Percentiles rank a stretch among this genome's conserved stretches.
Evolutionary conservation across 1,140 invertebrate genomes (phyloP).

Genomic region (Tyrophagus putrescentiae): DNA sequence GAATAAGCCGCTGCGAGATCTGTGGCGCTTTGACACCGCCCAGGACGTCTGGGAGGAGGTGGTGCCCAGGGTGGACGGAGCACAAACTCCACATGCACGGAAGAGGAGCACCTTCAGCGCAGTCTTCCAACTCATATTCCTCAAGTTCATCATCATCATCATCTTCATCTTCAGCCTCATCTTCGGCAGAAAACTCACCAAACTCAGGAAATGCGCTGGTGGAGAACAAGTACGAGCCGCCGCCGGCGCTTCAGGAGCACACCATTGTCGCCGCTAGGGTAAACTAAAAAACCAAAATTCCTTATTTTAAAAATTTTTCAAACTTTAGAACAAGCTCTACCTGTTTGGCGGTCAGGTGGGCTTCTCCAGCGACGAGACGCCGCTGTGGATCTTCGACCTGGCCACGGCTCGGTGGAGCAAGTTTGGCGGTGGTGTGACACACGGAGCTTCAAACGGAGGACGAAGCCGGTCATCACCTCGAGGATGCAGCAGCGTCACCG

Average conservation of each 20-base stretch:
- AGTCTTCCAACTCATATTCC: neutral
- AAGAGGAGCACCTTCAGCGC: neutral
- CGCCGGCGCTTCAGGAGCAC: slow-evolving; percentile 67
- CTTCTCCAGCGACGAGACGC: slow-evolving; percentile 60
- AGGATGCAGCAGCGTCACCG: slow-evolving; percentile 26
- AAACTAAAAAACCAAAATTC: too few species aligned
- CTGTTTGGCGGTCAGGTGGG: slow-evolving; percentile 77
- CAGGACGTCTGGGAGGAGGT: slow-evolving; percentile 36
- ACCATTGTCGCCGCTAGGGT: slow-evolving; percentile 49
- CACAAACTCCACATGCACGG: neutral
- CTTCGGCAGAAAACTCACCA: neutral
- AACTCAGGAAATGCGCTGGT: neutral
- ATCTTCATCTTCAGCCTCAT: neutral
- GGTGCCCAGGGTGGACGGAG: slow-evolving; percentile 36
- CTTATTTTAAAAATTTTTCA: neutral
- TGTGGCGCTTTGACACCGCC: slow-evolving; percentile 64
- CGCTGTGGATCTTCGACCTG: slow-evolving; percentile 73
- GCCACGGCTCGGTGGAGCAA: slow-evolving; percentile 31
- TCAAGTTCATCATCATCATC: slow-evolving; percentile 12
- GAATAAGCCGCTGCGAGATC: slow-evolving; percentile 60
- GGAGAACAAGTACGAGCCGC: slow-evolving; percentile 35
- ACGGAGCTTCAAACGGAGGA: too few species aligned
- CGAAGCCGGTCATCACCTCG: slow-evolving; percentile 29
- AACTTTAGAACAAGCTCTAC: slow-evolving; percentile 52
- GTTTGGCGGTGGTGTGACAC: slow-evolving; percentile 21